Conservation (phyloP, 2,888 invertebrate species). For the Apodemia duryi region DNA sequence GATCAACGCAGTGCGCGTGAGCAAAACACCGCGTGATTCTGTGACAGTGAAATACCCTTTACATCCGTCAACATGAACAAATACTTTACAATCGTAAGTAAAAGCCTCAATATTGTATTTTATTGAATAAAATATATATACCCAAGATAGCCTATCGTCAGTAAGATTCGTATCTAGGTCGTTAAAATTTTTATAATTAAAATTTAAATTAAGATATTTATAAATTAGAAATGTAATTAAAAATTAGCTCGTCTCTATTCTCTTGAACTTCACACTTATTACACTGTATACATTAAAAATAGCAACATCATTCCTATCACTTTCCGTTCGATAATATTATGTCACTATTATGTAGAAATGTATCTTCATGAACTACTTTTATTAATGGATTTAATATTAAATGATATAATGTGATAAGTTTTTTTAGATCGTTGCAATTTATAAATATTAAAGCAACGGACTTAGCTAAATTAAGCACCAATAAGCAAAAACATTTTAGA, state of each 20-base stretch:
- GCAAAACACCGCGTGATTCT: conserved; percentile 45
- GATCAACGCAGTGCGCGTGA: conserved; percentile 46
- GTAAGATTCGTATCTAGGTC: background rate
- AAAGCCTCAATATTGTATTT: conserved; percentile 1
- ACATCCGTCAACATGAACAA: conserved; percentile 50
- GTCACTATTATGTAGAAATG: conserved; percentile 8
- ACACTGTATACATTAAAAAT: background rate
- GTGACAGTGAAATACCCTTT: conserved; percentile 53
- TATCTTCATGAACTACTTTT: background rate
- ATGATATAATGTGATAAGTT: background rate
- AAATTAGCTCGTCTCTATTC: background rate
- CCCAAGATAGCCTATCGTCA: too few relatives aligned
- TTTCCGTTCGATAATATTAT: conserved; percentile 12
- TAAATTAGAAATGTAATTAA: background rate
- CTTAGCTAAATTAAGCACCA: too few relatives aligned
- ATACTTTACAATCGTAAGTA: conserved; percentile 67
- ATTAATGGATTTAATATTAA: background rate
- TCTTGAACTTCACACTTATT: background rate
- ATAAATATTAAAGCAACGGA: background rate
- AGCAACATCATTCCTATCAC: conserved; percentile 9
- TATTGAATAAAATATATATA: background rate
- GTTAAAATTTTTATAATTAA: background rate
- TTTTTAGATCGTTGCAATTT: background rate
- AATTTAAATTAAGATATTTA: background rate
- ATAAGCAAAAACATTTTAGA: too few relatives aligned